Base-by-base conservation (phyloP, 2,113 vertebrate species). In the Pygoscelis adeliae region DNA sequence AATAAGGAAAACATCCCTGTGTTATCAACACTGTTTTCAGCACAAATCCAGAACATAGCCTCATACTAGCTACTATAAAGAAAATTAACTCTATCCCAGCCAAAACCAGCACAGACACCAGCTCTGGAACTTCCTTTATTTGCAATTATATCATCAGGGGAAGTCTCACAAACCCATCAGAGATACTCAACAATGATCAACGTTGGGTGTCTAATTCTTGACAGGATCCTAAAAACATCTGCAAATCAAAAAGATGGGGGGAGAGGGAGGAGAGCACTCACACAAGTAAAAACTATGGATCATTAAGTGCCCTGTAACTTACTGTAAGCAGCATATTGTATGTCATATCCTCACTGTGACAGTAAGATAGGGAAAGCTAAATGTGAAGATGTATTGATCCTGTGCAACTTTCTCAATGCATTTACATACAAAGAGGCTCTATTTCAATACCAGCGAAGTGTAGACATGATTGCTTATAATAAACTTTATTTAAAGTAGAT, bases 361-460 rank as follows among this genome's bases (percentile, higher is more conserved):
- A 94, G 18, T 58, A 78, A 5, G 12, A 83, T 1, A 71, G 21
- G 36, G 15, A 79, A 87, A 92, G 62, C 36, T 84, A 82, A 92
- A 82, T 19, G 44, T 46, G 40, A 94, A 87, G 73, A 89, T 27
- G 2, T 82, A 94, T 56, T 91, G 80, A 72, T 94, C 56, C 70
- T 66, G 9, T 79, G 58, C 56, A 87, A 61, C 11, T 40, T 91
- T 40, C 58, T 81, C 49, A 32, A 42, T 13, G 20, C 13, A 95
- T 92, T 94, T 92, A 90, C 91, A 94, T 84, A 95, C 50, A 87
- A 92, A 91, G 65, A 95, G 61, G 61, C 70, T 94, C 87, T 96
- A 70, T 83, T 95, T 95, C 84, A 93, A 83, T 72, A 91, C 29
- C 23, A 70, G 36, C 10, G 13, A 82, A 83, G 36, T 22, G 27